Evolutionary conservation across 1,140 invertebrate species (phyloP).

Genomic region (Venturia canescens): DNA sequence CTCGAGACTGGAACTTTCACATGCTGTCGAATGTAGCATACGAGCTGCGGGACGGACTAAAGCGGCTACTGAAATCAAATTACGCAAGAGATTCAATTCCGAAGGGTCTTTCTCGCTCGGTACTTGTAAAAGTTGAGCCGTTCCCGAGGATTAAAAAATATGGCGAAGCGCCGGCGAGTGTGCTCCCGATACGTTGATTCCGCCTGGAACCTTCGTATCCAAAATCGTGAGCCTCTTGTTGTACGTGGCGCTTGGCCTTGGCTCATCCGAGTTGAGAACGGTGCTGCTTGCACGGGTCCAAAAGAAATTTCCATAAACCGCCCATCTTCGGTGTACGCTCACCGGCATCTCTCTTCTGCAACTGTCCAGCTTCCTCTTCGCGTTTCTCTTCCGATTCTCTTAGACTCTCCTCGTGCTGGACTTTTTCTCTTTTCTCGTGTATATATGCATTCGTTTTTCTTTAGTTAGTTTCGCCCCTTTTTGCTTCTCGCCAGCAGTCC

Average conservation of each 20-base stretch:
- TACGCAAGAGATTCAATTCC: slow-evolving; percentile 20
- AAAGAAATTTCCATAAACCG: slow-evolving; percentile 72
- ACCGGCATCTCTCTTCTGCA: slow-evolving; percentile 14
- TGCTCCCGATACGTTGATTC: not conserved
- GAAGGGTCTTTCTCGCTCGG: slow-evolving; percentile 7
- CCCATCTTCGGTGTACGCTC: slow-evolving; percentile 53
- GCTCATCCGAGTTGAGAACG: slow-evolving; percentile 22
- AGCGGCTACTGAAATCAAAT: slow-evolving; percentile 35
- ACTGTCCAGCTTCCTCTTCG: slow-evolving; percentile 47
- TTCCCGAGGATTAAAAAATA: not conserved
- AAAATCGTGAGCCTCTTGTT: slow-evolving; percentile 32
- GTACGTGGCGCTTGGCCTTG: slow-evolving; percentile 10
- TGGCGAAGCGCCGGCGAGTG: not conserved
- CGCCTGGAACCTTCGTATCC: not conserved
- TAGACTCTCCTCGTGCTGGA: not conserved
- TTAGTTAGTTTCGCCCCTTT: slow-evolving; percentile 51
- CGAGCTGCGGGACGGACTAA: not conserved
- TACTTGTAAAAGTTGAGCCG: slow-evolving; percentile 6
- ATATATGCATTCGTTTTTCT: slow-evolving; percentile 39
- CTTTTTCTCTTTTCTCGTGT: slow-evolving; percentile 48
- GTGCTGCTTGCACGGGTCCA: slow-evolving; percentile 19
- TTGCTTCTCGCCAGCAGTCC: slow-evolving; percentile 39
- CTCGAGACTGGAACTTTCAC: slow-evolving; percentile 4
- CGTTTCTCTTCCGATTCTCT: slow-evolving; percentile 26
- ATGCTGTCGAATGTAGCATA: not conserved